phyloP scores from a whole-genome alignment of 2,888 invertebrate genomes.

The Acrobasis suavella region DNA sequence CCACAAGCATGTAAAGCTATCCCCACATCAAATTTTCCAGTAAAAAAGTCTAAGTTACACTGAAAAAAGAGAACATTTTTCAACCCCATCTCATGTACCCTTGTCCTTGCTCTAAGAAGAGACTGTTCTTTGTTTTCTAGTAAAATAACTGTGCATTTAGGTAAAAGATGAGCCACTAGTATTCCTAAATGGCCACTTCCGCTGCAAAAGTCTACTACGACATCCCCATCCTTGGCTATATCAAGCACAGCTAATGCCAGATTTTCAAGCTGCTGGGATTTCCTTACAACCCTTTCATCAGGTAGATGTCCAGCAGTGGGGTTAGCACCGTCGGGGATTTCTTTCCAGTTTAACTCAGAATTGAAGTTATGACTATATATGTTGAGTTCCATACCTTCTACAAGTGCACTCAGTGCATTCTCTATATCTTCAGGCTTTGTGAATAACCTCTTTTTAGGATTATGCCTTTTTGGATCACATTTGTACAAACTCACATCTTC shows the following conservation, averaged over 20 bases:
- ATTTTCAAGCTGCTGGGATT: conserved; percentile 94
- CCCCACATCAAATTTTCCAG: conserved; percentile 91
- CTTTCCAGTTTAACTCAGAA: conserved; percentile 84
- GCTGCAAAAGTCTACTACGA: conserved; percentile 96
- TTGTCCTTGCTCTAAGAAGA: conserved; percentile 86
- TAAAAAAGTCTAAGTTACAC: conserved; percentile 95
- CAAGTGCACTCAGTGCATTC: conserved; percentile 73
- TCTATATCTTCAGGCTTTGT: conserved; percentile 91
- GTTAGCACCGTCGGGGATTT: conserved; percentile 87
- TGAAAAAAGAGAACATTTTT: conserved; percentile 91
- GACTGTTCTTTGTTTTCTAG: conserved; percentile 97
- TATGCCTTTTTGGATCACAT: conserved; percentile 89
- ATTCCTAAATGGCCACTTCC: conserved; percentile 97
- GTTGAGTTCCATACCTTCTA: conserved; percentile 68
- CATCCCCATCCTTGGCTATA: conserved; percentile 85
- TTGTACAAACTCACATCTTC: conserved; percentile 88
- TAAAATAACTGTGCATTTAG: conserved; percentile 89
- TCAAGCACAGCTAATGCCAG: conserved; percentile 89
- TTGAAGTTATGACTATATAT: conserved; percentile 52
- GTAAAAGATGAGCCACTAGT: conserved; percentile 89
- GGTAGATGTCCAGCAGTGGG: conserved; percentile 92
- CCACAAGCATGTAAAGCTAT: conserved; percentile 97
- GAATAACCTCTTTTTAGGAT: conserved; percentile 86
- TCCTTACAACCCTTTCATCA: conserved; percentile 86
- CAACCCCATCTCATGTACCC: conserved; percentile 85